These are phyloP conservation scores for Palythoa grandiflora DNA, from an alignment of 92 coral and sea anemone species.

Conservation along the genomic window DNA sequence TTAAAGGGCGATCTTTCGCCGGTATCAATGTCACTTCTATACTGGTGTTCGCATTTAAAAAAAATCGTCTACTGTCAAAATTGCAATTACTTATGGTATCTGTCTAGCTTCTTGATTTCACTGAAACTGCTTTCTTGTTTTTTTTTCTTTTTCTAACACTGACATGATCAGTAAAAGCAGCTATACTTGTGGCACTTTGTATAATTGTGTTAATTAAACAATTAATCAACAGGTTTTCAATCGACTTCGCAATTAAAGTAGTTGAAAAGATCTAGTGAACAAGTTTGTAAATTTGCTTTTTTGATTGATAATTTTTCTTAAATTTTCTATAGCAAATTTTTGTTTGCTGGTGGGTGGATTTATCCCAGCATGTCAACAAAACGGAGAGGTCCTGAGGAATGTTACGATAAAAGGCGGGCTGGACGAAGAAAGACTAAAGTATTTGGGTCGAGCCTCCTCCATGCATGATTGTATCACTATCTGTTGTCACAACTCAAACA, in stretches of 20 bases:
- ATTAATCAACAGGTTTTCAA: neutral
- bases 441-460: constrained; percentile 53
- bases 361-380: constrained; percentile 22
- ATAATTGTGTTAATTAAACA: constrained; percentile 28
- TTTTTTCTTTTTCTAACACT: neutral
- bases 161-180: neutral
- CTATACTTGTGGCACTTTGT: neutral
- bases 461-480: constrained; percentile 56
- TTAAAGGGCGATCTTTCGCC: constrained; percentile 11
- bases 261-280: neutral
- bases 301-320: neutral
- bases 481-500: constrained; percentile 51
- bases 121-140: neutral
- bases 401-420: neutral
- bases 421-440: neutral
- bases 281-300: neutral
- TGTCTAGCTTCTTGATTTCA: neutral
- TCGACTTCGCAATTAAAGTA: neutral
- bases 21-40: constrained; percentile 17
- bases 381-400: constrained; percentile 20
- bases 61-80: neutral
- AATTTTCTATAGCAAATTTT: constrained; percentile 7
- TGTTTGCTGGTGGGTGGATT: neutral
- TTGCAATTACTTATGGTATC: neutral
- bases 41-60: constrained; percentile 20